Percentiles rank a stretch among this genome's conserved stretches.
Conservation (phyloP, 2,888 invertebrate species). For the Agonum fuliginosum region DNA sequence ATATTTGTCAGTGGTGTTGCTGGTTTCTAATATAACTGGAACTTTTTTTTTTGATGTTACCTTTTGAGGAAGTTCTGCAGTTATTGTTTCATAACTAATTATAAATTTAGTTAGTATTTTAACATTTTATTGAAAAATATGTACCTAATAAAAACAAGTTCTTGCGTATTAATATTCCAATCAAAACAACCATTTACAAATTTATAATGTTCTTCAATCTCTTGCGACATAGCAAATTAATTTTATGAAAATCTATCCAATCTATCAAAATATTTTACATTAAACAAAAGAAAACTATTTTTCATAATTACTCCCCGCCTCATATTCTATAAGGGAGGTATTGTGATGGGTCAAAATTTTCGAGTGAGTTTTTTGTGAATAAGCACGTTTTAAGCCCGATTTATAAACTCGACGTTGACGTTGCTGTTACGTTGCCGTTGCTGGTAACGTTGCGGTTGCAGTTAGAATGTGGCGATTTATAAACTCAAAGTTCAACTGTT, state of each 20-base stretch:
- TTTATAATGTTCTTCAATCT: background rate
- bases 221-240: slow-evolving; percentile 18
- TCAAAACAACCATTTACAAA: slow-evolving; percentile 40
- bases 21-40: no score
- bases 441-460: no score
- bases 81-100: slow-evolving; percentile 9
- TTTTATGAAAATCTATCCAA: background rate
- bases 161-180: slow-evolving; percentile 59
- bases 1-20: slow-evolving; percentile 68
- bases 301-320: no score
- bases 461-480: no score
- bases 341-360: no score
- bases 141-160: slow-evolving; percentile 71
- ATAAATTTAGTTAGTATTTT: background rate
- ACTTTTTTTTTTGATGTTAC: no score
- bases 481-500: no score
- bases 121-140: background rate
- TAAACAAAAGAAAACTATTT: slow-evolving; percentile 15
- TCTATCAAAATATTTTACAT: background rate
- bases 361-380: no score
- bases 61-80: slow-evolving; percentile 2
- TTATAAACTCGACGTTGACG: no score
- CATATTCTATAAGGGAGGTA: no score
- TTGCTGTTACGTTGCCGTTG: no score
- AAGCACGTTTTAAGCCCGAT: no score